Percentiles rank a stretch among this genome's conserved stretches.
Conservation (phyloP, 2,113 vertebrate genomes). For the Phaethon lepturus region DNA sequence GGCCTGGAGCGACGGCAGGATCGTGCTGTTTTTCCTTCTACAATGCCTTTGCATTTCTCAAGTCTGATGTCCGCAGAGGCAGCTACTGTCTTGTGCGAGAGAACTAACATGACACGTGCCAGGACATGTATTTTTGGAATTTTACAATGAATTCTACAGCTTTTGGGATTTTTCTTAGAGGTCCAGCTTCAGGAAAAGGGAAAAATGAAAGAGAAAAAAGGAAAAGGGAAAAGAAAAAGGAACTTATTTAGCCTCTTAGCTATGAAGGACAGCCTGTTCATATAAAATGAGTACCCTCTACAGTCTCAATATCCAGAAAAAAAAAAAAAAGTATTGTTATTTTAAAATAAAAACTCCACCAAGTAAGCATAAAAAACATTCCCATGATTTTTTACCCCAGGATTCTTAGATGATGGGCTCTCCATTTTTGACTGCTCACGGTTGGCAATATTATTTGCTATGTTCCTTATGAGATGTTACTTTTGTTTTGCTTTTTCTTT, state of each 20-base stretch:
- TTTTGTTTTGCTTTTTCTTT: constrained; percentile 24
- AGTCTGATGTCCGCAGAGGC: neutral
- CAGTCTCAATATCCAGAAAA: neutral
- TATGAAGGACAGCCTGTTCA: neutral
- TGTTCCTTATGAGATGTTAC: constrained; percentile 6
- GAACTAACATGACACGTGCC: neutral
- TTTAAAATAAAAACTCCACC: neutral
- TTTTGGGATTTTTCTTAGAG: neutral
- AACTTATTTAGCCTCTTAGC: neutral
- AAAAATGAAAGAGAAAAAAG: no score
- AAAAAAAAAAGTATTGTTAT: neutral
- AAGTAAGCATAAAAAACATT: neutral
- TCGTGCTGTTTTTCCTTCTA: accelerated
- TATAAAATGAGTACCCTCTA: neutral
- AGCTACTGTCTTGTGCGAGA: neutral
- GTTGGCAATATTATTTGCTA: neutral
- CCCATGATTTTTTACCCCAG: neutral
- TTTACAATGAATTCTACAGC: neutral
- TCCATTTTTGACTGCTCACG: constrained; percentile 5
- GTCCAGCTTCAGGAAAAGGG: neutral
- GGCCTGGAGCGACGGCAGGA: neutral
- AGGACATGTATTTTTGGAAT: neutral
- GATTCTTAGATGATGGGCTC: neutral
- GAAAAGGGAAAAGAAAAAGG: neutral
- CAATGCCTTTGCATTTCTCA: neutral